A percentile compares a stretch with the other conserved stretches of the same genome.
Evolutionary conservation across 2,888 invertebrate species (phyloP).

Genomic region (Autographa pulchrina): DNA sequence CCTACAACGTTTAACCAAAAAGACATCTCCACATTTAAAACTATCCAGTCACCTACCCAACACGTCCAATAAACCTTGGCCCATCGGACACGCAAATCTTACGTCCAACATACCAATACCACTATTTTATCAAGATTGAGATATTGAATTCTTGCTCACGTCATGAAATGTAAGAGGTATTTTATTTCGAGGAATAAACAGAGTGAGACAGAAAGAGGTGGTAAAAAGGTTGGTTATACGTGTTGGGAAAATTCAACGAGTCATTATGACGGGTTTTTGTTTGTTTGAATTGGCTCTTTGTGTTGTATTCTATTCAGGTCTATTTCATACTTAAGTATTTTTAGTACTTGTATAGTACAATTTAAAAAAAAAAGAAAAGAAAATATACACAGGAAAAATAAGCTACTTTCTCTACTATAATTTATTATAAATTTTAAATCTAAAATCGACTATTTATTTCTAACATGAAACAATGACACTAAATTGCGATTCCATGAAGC

Average conservation of each 20-base stretch:
- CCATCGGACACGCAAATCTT: slow-evolving; percentile 45
- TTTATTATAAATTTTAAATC: too few relatives aligned
- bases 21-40: neutral
- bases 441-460: too few relatives aligned
- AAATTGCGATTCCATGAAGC: too few relatives aligned
- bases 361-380: too few relatives aligned
- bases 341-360: neutral
- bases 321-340: neutral
- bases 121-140: slow-evolving; percentile 59
- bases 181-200: slow-evolving; percentile 61
- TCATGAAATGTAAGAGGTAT: slow-evolving; percentile 59
- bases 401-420: too few relatives aligned
- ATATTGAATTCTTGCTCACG: slow-evolving; percentile 66
- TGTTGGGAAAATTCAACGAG: slow-evolving; percentile 49
- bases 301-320: neutral
- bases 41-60: slow-evolving; percentile 8
- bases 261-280: slow-evolving; percentile 20
- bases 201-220: slow-evolving; percentile 51
- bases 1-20: too few relatives aligned
- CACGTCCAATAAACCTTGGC: slow-evolving; percentile 29
- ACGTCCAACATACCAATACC: slow-evolving; percentile 35
- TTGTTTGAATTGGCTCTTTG: neutral
- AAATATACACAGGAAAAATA: neutral
- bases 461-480: too few relatives aligned
- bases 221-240: slow-evolving; percentile 53